Conservation (phyloP, 2,797 vertebrate species). For the Enteromius trimaculatus region DNA sequence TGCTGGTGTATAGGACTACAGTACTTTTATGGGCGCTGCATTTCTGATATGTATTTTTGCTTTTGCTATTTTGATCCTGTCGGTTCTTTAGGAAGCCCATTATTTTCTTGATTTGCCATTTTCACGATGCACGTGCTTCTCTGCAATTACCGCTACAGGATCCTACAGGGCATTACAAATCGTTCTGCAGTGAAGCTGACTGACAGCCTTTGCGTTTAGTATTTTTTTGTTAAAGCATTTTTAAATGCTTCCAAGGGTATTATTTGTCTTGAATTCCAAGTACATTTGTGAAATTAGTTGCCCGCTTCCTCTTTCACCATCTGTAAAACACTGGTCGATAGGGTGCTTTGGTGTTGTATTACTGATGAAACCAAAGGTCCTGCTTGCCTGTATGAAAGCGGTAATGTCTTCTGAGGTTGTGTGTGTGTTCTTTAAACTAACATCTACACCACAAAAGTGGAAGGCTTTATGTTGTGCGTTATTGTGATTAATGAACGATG, state of each 20-base stretch:
- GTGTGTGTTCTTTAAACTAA: background rate
- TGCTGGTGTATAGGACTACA: background rate
- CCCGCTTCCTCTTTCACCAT: background rate
- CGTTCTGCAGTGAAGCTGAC: background rate
- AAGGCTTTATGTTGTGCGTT: background rate
- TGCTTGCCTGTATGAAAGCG: background rate
- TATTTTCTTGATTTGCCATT: background rate
- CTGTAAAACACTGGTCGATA: background rate
- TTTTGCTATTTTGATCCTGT: background rate
- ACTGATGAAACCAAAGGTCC: slow-evolving; percentile 16
- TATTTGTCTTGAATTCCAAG: background rate
- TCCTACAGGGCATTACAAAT: background rate
- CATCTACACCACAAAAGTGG: background rate
- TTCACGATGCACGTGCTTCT: background rate
- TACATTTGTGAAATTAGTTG: slow-evolving; percentile 24
- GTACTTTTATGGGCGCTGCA: background rate
- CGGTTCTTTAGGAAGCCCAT: background rate
- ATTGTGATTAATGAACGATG: background rate
- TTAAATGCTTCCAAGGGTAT: background rate
- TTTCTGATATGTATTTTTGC: background rate
- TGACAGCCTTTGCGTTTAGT: slow-evolving; percentile 3
- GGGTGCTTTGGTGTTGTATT: background rate
- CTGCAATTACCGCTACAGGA: background rate
- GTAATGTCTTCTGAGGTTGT: background rate
- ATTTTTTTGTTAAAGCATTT: background rate